Conservation (phyloP, 2,797 vertebrate genomes). For the Sardinella longiceps region DNA sequence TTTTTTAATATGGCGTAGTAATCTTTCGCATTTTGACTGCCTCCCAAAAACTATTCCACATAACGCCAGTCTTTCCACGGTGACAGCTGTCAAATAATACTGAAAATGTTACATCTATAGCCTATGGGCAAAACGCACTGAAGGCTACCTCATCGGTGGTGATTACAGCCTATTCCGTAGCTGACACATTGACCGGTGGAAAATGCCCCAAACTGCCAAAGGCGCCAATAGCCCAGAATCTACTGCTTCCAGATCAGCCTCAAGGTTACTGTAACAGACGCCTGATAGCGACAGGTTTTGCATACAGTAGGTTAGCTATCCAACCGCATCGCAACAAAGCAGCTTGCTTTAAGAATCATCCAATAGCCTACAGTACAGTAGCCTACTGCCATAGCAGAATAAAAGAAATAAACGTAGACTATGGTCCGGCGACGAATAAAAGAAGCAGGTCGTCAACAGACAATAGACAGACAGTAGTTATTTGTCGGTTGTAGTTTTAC, state of each 20-base stretch:
- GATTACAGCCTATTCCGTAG: not conserved
- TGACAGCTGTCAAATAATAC: not conserved
- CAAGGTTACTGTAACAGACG: not conserved
- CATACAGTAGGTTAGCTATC: not conserved
- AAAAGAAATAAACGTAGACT: not conserved
- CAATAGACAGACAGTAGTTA: not conserved
- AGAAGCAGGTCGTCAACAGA: not conserved
- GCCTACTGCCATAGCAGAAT: not conserved
- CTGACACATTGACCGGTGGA: not conserved
- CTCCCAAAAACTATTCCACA: not conserved
- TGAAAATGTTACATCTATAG: not conserved
- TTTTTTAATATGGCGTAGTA: not conserved
- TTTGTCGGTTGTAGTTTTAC: not conserved
- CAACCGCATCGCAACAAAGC: not conserved
- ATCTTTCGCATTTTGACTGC: not conserved
- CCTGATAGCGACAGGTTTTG: constrained; percentile 24
- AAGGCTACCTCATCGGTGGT: not conserved
- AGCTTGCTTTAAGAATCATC: not conserved
- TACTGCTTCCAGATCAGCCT: not conserved
- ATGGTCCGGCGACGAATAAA: not conserved
- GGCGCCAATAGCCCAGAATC: not conserved
- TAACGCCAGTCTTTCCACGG: not conserved
- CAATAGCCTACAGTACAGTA: not conserved
- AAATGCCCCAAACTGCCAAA: not conserved
- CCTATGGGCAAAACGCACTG: not conserved